A percentile compares a stretch with the other conserved stretches of the same genome.
phyloP scores from a whole-genome alignment of 2,113 vertebrate genomes.

The Podocnemis expansa region DNA sequence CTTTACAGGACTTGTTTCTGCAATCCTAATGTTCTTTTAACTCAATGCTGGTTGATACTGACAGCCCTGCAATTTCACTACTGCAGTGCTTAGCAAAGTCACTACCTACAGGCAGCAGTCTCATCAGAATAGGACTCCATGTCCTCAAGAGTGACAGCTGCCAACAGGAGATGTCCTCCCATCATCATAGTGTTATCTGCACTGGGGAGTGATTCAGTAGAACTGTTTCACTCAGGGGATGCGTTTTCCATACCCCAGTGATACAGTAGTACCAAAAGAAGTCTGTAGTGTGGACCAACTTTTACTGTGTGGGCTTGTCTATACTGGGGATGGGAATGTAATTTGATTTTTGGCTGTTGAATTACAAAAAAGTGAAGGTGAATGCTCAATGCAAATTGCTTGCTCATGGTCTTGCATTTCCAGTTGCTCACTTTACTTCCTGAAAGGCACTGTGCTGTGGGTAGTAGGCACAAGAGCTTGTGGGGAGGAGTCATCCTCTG shows the following conservation, averaged over 20 bases:
- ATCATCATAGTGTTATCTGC: neutral
- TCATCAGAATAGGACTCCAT: neutral
- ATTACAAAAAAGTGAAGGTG: no score
- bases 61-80: neutral
- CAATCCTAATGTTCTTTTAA: neutral
- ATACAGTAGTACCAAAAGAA: neutral
- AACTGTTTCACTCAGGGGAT: neutral
- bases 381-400: no score
- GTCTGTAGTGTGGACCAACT: neutral
- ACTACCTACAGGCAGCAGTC: neutral
- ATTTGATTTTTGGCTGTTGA: no score
- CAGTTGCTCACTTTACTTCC: no score
- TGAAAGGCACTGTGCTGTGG: no score
- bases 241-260: neutral
- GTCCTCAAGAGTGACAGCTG: neutral
- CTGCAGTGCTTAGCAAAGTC: neutral
- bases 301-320: neutral
- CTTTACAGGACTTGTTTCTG: neutral
- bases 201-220: neutral
- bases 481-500: no score
- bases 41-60: neutral
- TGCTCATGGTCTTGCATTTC: no score
- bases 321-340: no score
- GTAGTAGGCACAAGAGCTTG: no score
- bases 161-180: neutral